Percentiles rank a stretch among this genome's conserved stretches.
phyloP scores from a whole-genome alignment of 2,888 invertebrate species.

The Bugulina stolonifera region DNA sequence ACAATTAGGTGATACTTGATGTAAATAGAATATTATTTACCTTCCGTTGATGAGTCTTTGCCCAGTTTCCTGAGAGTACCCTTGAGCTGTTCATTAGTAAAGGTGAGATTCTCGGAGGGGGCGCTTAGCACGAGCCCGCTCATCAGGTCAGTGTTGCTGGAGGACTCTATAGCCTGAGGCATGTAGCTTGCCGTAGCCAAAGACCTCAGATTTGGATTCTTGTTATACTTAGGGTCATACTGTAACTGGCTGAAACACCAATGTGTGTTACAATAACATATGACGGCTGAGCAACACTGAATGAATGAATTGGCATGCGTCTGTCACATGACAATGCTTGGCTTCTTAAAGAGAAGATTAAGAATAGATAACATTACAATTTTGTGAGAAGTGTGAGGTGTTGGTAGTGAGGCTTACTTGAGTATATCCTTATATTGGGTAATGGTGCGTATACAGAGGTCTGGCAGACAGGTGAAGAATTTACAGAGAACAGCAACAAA shows the following conservation, averaged over 20 bases:
- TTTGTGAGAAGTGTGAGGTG: too few species aligned
- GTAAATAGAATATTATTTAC: too few species aligned
- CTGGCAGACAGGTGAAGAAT: conserved; percentile 14
- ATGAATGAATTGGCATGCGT: too few species aligned
- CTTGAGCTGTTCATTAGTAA: conserved; percentile 27
- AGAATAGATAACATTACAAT: too few species aligned
- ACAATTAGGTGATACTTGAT: too few species aligned
- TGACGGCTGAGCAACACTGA: too few species aligned
- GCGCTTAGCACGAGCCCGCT: not conserved
- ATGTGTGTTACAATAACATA: too few species aligned
- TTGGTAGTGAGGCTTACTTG: too few species aligned
- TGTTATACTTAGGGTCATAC: conserved; percentile 12
- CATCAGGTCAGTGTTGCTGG: not conserved
- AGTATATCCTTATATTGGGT: conserved; percentile 20
- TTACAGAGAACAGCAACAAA: conserved; percentile 18
- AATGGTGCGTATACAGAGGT: conserved; percentile 3
- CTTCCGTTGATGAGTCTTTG: conserved; percentile 35
- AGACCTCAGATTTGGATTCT: conserved; percentile 15
- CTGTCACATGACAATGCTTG: too few species aligned
- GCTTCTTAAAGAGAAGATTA: too few species aligned
- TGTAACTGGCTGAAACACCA: not conserved
- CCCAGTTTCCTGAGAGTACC: conserved; percentile 47
- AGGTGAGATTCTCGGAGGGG: conserved; percentile 5
- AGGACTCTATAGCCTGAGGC: conserved; percentile 17
- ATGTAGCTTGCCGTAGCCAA: conserved; percentile 13